These are phyloP conservation scores for Meleagris gallopavo DNA, from an alignment of 2,113 vertebrate genomes.

Conservation along the genomic window DNA sequence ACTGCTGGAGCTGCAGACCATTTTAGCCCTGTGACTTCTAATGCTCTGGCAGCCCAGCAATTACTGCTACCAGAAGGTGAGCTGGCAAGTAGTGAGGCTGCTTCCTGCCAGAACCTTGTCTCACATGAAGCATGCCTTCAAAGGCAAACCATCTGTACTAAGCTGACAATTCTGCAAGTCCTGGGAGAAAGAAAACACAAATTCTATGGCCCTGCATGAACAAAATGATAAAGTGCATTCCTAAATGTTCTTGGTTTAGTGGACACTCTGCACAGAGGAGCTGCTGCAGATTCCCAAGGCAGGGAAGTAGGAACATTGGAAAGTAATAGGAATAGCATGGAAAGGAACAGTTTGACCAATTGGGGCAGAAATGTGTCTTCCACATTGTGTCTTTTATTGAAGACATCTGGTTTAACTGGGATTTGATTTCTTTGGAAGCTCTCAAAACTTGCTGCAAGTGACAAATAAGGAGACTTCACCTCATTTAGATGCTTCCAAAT, in stretches of 20 bases:
- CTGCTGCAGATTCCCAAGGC: not conserved
- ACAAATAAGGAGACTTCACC: not conserved
- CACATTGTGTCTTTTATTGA: not conserved
- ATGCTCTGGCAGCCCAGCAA: not conserved
- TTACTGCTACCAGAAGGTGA: not conserved
- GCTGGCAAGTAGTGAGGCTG: not conserved
- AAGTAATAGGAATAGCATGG: not conserved
- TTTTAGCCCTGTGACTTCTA: not conserved
- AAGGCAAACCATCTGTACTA: not conserved
- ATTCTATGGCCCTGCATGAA: not conserved
- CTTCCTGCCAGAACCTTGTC: slow-evolving; percentile 15
- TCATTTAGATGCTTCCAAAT: not conserved
- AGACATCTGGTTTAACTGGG: not conserved
- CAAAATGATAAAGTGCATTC: not conserved
- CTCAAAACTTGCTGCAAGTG: not conserved
- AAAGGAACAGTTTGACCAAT: rapidly evolving
- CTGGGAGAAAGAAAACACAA: not conserved
- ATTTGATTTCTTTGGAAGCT: not conserved
- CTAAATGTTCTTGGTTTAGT: rapidly evolving
- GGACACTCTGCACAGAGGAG: not conserved
- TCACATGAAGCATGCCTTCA: not conserved
- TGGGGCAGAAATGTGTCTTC: not conserved
- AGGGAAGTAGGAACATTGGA: not conserved
- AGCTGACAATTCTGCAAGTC: not conserved
- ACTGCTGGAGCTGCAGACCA: not conserved